Evolutionary conservation across 2,888 invertebrate species (phyloP), one percentile per base, ranked within the genome.

Genomic region (Coleophora deauratella): DNA sequence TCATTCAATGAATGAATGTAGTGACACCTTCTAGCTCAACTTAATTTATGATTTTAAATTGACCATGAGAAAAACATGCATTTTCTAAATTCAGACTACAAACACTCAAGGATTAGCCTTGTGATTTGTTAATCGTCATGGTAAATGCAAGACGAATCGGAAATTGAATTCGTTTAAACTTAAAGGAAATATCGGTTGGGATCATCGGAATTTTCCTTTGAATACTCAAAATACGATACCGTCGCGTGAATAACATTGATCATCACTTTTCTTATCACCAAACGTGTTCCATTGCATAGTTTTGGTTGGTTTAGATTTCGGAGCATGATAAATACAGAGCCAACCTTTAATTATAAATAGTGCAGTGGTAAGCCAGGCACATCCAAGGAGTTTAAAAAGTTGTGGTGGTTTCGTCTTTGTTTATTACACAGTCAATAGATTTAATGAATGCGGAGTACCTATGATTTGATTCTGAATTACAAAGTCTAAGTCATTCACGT

Each of bases 321-420:
- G 41, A 59, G 59, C 62, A 62, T 56, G 44, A 59, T 66, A 12
- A 60, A 50, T 49, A 51, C 47, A 3, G 54, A 51, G 44, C 59
- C 56, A 48, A 58, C 52, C 44, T 59, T 61, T 28, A 61, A 50
- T 15, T 37, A 43, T 49, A 62, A 52, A 55, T 56, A 55, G 50
- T 60, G 54, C 41, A 49, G 47, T 49, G 53, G 52, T 43, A 51
- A 49, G 27, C 54, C 52, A 43, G 54, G 48, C 44, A 58, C 38
- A 46, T 61, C 55, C 49, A 62, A 52, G 15, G 55, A 61, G 48
- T 64, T 62, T 50, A 60, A 59, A 59, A 62, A 52, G 53, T 62
- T 59, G 42, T 58, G 42, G 52, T 52, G 43, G 51, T 54, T 49
- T 52, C 50, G 35, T 51, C 50, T 49, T 50, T 48, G 39, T 55